phyloP scores from a whole-genome alignment of 2,888 invertebrate genomes.

The Anarsia innoxiella region DNA sequence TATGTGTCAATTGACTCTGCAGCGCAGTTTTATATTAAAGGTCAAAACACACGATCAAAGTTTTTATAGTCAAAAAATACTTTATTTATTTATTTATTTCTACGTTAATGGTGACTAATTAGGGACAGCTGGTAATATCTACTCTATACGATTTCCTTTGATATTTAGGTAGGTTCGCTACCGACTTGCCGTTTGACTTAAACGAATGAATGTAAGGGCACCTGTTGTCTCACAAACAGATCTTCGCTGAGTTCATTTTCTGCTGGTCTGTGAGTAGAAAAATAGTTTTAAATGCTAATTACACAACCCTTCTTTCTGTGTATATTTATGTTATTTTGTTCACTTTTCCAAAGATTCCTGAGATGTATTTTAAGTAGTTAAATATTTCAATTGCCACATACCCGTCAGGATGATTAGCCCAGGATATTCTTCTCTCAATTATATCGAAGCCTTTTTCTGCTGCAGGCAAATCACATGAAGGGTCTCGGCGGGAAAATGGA shows the following conservation, averaged over 20 bases:
- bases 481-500: neutral
- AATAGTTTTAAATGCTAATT: neutral
- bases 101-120: too few relatives aligned
- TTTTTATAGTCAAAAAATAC: too few relatives aligned
- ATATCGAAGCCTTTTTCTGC: conserved; percentile 24
- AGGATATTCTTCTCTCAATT: conserved; percentile 30
- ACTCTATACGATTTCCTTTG: too few relatives aligned
- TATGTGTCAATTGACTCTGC: too few relatives aligned
- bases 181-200: too few relatives aligned
- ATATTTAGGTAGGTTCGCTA: too few relatives aligned
- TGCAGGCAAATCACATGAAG: conserved; percentile 19
- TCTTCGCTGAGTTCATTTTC: conserved; percentile 20
- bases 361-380: neutral
- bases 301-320: neutral
- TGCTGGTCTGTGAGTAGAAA: conserved; percentile 22
- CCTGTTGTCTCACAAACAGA: conserved; percentile 14
- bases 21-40: too few relatives aligned
- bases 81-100: too few relatives aligned
- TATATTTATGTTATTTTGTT: neutral
- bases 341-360: neutral
- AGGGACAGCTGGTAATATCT: too few relatives aligned
- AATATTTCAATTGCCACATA: conserved; percentile 11
- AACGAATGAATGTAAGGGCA: conserved; percentile 13
- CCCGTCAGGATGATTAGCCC: conserved; percentile 27
- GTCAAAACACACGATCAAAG: too few relatives aligned